A percentile compares a stretch with the other conserved stretches of the same genome.
Conservation (phyloP, 2,113 vertebrate species). For the Catharus minimus region DNA sequence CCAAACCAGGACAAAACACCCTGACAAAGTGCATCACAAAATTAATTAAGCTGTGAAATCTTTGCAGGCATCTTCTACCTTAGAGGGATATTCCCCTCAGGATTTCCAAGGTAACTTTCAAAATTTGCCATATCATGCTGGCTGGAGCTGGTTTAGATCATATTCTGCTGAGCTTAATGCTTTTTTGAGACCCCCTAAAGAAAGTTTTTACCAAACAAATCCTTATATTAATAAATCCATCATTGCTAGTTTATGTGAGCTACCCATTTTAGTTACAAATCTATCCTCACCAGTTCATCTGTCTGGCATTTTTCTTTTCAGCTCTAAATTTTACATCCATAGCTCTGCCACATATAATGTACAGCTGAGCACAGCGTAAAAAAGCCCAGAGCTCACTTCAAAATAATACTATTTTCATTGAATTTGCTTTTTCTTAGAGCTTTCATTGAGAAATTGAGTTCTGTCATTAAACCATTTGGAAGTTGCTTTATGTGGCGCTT, state of each 20-base stretch:
- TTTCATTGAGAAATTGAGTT: background rate
- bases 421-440: background rate
- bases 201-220: conserved; percentile 4
- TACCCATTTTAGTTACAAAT: conserved; percentile 35
- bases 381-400: background rate
- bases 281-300: conserved; percentile 11
- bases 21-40: background rate
- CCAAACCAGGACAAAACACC: background rate
- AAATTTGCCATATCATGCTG: conserved; percentile 13
- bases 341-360: background rate
- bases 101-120: conserved; percentile 30
- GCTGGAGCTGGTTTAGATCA: background rate
- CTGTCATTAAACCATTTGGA: background rate
- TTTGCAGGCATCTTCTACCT: conserved; percentile 35
- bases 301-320: conserved; percentile 19
- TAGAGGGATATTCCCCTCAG: conserved; percentile 1
- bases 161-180: conserved; percentile 23
- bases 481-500: background rate
- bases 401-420: background rate
- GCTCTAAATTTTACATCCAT: conserved; percentile 28
- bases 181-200: conserved; percentile 25
- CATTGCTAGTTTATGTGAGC: conserved; percentile 10
- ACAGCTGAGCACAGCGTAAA: background rate
- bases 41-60: conserved; percentile 31
- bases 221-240: conserved; percentile 7